Conservation (phyloP, 2,888 invertebrate species). For the Beris morrisii region DNA sequence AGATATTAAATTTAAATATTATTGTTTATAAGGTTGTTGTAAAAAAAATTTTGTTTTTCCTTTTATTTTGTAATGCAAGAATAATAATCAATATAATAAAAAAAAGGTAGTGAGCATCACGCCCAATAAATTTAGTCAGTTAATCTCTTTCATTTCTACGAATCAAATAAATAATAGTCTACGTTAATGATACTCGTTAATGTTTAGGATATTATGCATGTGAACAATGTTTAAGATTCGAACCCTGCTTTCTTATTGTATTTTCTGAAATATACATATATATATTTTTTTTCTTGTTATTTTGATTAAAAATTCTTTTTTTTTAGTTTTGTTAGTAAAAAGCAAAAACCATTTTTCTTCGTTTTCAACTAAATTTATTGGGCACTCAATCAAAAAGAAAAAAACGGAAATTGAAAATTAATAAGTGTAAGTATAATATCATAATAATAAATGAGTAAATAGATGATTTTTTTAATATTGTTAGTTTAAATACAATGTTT, state of each 20-base stretch:
- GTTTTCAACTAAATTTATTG: conserved; percentile 61
- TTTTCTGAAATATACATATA: conserved; percentile 27
- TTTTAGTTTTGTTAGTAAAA: conserved; percentile 28
- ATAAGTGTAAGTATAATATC: conserved; percentile 33
- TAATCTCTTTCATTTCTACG: conserved; percentile 8
- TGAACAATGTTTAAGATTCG: conserved; percentile 37
- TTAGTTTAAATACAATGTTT: conserved; percentile 9
- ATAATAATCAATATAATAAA: conserved; percentile 9
- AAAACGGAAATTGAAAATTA: conserved; percentile 13
- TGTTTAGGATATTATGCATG: not conserved
- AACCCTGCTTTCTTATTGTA: conserved; percentile 41
- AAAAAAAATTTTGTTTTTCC: conserved; percentile 15
- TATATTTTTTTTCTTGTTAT: conserved; percentile 32
- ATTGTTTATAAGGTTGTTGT: not conserved
- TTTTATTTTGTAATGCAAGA: conserved; percentile 3
- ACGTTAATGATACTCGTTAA: conserved; percentile 9
- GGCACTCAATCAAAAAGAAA: conserved; percentile 51
- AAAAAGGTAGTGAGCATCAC: conserved; percentile 38
- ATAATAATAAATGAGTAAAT: conserved; percentile 11
- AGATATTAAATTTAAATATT: conserved; percentile 14
- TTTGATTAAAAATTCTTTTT: conserved; percentile 7
- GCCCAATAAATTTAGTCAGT: conserved; percentile 46
- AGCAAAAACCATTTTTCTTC: conserved; percentile 41
- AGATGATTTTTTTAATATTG: conserved; percentile 4
- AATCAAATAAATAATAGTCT: conserved; percentile 18